Conservation (phyloP, 2,113 vertebrate species). For the Scomber colias region DNA sequence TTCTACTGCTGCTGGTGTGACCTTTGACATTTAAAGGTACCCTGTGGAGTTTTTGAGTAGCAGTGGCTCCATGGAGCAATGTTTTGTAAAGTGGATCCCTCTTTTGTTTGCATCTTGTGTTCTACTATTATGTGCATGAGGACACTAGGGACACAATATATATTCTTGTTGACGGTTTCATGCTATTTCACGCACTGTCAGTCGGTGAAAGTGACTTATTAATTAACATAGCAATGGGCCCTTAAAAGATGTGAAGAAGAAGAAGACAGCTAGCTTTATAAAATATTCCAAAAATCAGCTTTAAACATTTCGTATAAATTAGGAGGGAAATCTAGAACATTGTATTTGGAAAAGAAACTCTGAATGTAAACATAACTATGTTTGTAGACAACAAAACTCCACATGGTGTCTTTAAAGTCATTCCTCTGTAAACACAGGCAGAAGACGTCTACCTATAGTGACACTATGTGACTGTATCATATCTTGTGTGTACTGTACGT, state of each 20-base stretch:
- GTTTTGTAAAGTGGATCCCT: neutral
- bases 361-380: slow-evolving; percentile 46
- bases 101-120: neutral
- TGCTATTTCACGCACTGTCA: too few relatives aligned
- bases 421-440: slow-evolving; percentile 17
- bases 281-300: neutral
- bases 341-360: neutral
- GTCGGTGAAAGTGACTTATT: neutral
- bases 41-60: slow-evolving; percentile 30
- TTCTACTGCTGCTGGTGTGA: neutral
- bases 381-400: slow-evolving; percentile 31
- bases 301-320: neutral
- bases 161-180: neutral
- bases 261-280: too few relatives aligned
- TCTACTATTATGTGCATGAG: neutral
- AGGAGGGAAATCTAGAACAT: neutral
- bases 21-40: slow-evolving; percentile 27
- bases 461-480: slow-evolving; percentile 34
- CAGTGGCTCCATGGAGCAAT: neutral
- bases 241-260: too few relatives aligned
- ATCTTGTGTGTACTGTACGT: slow-evolving; percentile 33
- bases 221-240: too few relatives aligned
- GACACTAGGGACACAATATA: neutral
- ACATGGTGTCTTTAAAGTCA: slow-evolving; percentile 33
- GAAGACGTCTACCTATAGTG: slow-evolving; percentile 33